Conservation (phyloP, 2,888 invertebrate genomes). For the Ormyrus thymus region DNA sequence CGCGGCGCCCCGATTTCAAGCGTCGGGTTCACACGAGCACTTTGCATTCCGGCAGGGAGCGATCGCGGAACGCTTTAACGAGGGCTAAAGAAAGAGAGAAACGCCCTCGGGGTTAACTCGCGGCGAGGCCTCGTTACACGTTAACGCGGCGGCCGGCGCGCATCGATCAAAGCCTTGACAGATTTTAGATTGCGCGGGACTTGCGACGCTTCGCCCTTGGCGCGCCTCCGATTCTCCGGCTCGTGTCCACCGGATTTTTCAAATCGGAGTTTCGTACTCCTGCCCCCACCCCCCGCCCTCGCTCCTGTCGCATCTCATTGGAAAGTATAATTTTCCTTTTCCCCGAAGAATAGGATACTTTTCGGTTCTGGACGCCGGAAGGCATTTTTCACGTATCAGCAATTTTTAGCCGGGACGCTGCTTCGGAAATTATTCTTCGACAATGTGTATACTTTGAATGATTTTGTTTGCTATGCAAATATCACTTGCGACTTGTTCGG, state of each 20-base stretch:
- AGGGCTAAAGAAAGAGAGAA: conserved; percentile 10
- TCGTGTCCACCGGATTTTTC: conserved; percentile 26
- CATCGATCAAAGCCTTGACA: conserved; percentile 74
- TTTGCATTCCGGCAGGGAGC: conserved; percentile 71
- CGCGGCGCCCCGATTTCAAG: conserved; percentile 59
- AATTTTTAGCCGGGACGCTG: conserved; percentile 9
- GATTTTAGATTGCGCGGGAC: conserved; percentile 72
- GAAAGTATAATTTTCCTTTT: conserved; percentile 50
- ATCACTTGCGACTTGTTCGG: too few species aligned
- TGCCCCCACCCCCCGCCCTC: neutral
- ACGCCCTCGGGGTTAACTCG: conserved; percentile 44
- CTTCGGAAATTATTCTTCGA: conserved; percentile 42
- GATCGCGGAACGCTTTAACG: conserved; percentile 39
- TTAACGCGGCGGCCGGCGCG: conserved; percentile 55
- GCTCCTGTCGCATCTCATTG: conserved; percentile 26
- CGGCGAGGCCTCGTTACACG: conserved; percentile 20
- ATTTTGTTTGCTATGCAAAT: neutral
- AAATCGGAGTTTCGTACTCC: conserved; percentile 41
- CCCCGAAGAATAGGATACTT: conserved; percentile 19
- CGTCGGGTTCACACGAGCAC: conserved; percentile 64
- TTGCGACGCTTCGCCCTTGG: conserved; percentile 51
- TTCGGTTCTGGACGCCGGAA: neutral
- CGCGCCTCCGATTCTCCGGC: neutral
- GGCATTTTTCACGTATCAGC: conserved; percentile 50
- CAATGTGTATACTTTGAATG: conserved; percentile 4